Evolutionary conservation across 2,113 vertebrate species (phyloP), one percentile per base, ranked within the genome.

Genomic region (Oreochromis niloticus): DNA sequence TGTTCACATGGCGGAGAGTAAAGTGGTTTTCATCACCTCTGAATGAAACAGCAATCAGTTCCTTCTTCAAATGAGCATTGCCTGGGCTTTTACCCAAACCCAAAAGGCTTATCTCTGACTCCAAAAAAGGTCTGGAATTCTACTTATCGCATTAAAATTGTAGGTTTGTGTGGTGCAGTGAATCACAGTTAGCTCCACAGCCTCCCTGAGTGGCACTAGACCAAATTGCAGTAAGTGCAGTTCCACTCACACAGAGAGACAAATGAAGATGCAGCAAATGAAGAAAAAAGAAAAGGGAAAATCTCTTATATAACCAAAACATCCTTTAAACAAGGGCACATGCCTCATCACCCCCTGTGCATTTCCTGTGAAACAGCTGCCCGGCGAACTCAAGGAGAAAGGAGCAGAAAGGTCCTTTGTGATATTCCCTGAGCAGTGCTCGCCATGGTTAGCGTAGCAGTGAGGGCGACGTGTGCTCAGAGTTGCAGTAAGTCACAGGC

Each of bases 191-290:
- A 48, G 84, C 91, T 91, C 91, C 63, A 43, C 82, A 82, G 87
- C 61, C 80, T 84, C 89, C 83, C 89, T 94, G 91, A 96, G 92
- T 93, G 94, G 94, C 93, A 95, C 84, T 84, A 57, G 27, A 91
- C 80, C 85, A 92, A 92, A 96, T 94, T 91, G 89, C 84, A 88
- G 50, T 92, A 91, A 95, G 91, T 91, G 88, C 87, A 88, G 88
- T 87, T 89, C 87, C 84, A 84, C 89, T 88, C 75, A 84, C 88
- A 94, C 61, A 90, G 68, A 91, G 46, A 91, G 59, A 90, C 81
- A 90, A 89, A 91, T 63, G 82, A 85, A 92, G 85, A 52, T 52
- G 73, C 30, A 78, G 46, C 73, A 78, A 78, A 78, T 78, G 19
- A 90, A 59, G 71, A 78, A 80, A 52, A 48, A 54, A 55, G 4